These are phyloP conservation scores for Sus cebifrons DNA, from an alignment of 2,797 vertebrate species.

Conservation along the genomic window DNA sequence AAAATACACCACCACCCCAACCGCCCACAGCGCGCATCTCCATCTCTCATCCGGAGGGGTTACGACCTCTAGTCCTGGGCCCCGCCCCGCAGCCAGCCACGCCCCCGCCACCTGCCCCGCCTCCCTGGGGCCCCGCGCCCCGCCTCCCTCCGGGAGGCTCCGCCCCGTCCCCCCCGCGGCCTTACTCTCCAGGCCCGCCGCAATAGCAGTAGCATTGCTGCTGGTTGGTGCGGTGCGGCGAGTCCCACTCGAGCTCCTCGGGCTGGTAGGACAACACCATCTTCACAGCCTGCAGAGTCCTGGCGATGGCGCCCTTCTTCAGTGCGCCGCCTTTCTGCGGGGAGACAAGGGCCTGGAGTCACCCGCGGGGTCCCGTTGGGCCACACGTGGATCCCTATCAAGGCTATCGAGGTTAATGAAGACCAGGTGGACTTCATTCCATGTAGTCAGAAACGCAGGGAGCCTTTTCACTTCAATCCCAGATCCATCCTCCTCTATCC, in stretches of 20 bases:
- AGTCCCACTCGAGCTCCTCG: slow-evolving; percentile 96
- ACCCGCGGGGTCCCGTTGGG: not conserved
- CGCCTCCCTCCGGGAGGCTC: accelerated
- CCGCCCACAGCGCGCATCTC: no score
- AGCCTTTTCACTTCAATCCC: not conserved
- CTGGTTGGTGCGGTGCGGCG: slow-evolving; percentile 97
- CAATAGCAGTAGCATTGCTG: slow-evolving; percentile 99
- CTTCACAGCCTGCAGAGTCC: slow-evolving; percentile 95
- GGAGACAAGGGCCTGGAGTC: slow-evolving; percentile 15
- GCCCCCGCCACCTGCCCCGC: not conserved
- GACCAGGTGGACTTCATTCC: not conserved
- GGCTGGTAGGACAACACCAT: slow-evolving; percentile 96
- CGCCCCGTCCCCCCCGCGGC: not conserved
- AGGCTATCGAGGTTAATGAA: not conserved
- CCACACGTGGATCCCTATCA: not conserved
- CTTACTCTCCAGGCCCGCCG: slow-evolving; percentile 98
- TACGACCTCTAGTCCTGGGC: no score
- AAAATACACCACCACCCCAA: no score
- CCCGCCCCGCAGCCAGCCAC: no score
- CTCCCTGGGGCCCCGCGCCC: slow-evolving; percentile 62
- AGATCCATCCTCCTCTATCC: not conserved
- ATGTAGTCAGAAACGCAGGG: not conserved
- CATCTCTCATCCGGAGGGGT: no score
- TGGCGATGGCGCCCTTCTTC: slow-evolving; percentile 96
- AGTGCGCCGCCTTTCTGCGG: slow-evolving; percentile 97